Conservation (phyloP, 1,140 invertebrate species). For the Battus philenor region DNA sequence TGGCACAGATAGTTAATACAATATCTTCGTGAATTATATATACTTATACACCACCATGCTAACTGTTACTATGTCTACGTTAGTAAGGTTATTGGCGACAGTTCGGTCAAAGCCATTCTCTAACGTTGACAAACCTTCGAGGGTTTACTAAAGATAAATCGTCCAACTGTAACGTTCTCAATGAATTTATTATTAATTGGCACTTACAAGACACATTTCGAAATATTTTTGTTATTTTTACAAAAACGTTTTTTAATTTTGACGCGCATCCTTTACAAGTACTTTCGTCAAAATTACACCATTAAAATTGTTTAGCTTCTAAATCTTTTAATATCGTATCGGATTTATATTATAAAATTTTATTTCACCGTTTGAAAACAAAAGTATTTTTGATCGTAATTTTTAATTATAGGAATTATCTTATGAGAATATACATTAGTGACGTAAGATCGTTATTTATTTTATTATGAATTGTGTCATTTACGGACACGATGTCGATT, state of each 20-base stretch:
- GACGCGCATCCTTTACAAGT: neutral
- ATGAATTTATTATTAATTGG: conserved; percentile 3
- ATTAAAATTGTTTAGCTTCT: too few relatives aligned
- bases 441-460: conserved; percentile 9
- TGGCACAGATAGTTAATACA: conserved; percentile 65
- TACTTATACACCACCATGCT: conserved; percentile 10
- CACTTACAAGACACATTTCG: neutral
- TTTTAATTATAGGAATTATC: conserved; percentile 7
- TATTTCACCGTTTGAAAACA: neutral
- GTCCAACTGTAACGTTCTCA: conserved; percentile 4
- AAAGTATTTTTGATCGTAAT: conserved; percentile 4
- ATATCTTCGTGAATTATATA: conserved; percentile 12
- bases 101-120: conserved; percentile 1
- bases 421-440: conserved; percentile 8
- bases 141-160: conserved; percentile 5
- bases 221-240: neutral
- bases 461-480: conserved; percentile 7
- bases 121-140: neutral
- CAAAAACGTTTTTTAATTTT: neutral
- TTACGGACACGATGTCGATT: conserved; percentile 2
- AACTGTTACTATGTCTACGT: neutral
- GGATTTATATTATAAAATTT: too few relatives aligned
- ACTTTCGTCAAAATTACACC: too few relatives aligned
- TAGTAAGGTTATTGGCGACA: conserved; percentile 4
- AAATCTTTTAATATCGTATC: too few relatives aligned